Base-by-base conservation (phyloP, 2,113 vertebrate species). In the Aegypius monachus region DNA sequence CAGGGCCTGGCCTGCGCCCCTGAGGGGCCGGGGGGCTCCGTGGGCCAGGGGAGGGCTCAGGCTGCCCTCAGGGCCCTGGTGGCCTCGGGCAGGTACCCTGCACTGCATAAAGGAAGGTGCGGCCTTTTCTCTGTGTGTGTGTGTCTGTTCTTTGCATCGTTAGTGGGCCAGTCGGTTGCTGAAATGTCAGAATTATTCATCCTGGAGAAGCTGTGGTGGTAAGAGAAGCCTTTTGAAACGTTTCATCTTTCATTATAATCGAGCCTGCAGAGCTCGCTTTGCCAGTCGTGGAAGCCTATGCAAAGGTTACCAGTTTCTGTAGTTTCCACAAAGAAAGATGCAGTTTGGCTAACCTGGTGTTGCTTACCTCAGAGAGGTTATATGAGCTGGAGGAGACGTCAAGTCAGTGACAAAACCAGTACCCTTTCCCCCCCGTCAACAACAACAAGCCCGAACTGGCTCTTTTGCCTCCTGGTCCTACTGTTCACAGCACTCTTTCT, bases 371-470 rank as follows among this genome's bases (percentile, higher is more conserved):
- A 13, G 38, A 23, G 32, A 36, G 26, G 26, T 29, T 52, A 10
- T 25, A 7, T 26, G 21, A 0, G 1, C 16, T 65, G 59, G 52
- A 40, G 32, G 40, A 50, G 56, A 16, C 0, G 1, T 36, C 0
- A 3, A 22, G 34, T 42, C 22, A 13, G 43, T 55, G 72, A 19
- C 71, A 59, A 58, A 89, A 25, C 7, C 77, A 55, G 13, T 16
- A n/a, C 11, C 34, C 18, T 72, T 26, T 23, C 5, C 6, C 11
- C 6, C 7, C 3, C 2, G 2, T 15, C 12, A 38, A 2, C 12
- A 21, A 11, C 31, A 27, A 6, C 5, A 62, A 32, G 31, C 16
- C 36, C 0, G 1, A 21, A 15, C 11, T 0, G 4, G 34, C 13
- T 79, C 34, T 23, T 11, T 55, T 1, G 1, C 10, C 38, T 47